Evolutionary conservation across 2,113 vertebrate species (phyloP).

Genomic region (Ptilonorhynchus violaceus): DNA sequence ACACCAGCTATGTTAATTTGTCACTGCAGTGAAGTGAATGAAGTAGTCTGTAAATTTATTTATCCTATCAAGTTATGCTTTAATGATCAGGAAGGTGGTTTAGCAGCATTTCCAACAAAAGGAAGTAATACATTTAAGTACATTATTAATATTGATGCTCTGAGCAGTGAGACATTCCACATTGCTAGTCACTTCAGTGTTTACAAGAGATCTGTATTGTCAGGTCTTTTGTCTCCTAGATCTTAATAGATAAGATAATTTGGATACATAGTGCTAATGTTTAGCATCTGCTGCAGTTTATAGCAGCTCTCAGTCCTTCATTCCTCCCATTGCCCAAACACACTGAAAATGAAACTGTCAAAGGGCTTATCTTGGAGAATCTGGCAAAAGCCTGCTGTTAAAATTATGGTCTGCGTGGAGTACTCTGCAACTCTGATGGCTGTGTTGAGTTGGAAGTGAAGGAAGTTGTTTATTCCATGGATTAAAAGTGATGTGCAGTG

Average conservation of each 20-base stretch:
- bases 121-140: not conserved
- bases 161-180: not conserved
- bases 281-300: not conserved
- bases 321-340: not conserved
- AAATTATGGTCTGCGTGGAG: not conserved
- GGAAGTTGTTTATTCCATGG: not conserved
- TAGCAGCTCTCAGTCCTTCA: not conserved
- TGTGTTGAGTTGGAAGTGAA: not conserved
- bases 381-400: not conserved
- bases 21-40: not conserved
- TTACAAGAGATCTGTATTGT: not conserved
- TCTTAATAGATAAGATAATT: not conserved
- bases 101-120: not conserved
- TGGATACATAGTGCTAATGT: not conserved
- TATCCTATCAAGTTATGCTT: not conserved
- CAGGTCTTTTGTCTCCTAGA: not conserved
- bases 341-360: not conserved
- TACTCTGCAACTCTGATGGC: not conserved
- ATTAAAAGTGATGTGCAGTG: not conserved
- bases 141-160: not conserved
- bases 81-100: not conserved
- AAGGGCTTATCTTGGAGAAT: not conserved
- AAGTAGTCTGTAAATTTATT: not conserved
- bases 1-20: not conserved
- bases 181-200: not conserved